Evolutionary conservation across 2,797 vertebrate genomes (phyloP), one percentile per base, ranked within the genome.

Genomic region (Eulemur albifrons): DNA sequence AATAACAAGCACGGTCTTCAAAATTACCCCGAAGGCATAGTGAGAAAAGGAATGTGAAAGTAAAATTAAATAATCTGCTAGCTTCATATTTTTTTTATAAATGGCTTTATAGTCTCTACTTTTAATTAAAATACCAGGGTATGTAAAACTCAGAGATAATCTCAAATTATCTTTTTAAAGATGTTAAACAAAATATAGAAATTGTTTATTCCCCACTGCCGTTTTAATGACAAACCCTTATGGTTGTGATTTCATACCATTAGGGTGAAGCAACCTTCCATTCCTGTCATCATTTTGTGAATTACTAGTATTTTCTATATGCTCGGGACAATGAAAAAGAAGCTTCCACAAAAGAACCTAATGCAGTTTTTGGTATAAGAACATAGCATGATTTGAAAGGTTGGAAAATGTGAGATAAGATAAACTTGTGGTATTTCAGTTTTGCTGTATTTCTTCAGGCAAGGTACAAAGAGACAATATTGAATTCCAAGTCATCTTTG

Each of bases 61-160:
- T 65, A 76, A 91, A 85, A 81, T 84, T 45, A 72, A 82, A 70
- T 76, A 81, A 65, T 13, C n/a, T 59, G 15, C n/a, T 93, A 88
- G 85, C 91, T 88, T 88, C 27, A 32, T 59, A 77, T 72, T 52
- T 40, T 35, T 96, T 87, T 93, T 43, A 38, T 73, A 65, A 88
- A 85, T 79, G 30, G 4, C 30, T 59, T 85, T 81, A 38, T 8
- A 43, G 32, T 48, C 5, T 61, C 40, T 79, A 69, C 21, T 77
- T 54, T 93, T 77, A 96, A 92, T 88, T 90, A 90, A 95, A 87
- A 75, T 61, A 50, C 35, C 25, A 59, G 61, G 9, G 9, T 79
- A 54, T 70, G 20, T 80, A 48, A 6, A 52, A 23, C 45, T 93
- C 80, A 89, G 18, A 73, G 27, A 10, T 88, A 92, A 76, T 88